Evolutionary conservation across 2,888 invertebrate genomes (phyloP).

Genomic region (Magallana nippona): DNA sequence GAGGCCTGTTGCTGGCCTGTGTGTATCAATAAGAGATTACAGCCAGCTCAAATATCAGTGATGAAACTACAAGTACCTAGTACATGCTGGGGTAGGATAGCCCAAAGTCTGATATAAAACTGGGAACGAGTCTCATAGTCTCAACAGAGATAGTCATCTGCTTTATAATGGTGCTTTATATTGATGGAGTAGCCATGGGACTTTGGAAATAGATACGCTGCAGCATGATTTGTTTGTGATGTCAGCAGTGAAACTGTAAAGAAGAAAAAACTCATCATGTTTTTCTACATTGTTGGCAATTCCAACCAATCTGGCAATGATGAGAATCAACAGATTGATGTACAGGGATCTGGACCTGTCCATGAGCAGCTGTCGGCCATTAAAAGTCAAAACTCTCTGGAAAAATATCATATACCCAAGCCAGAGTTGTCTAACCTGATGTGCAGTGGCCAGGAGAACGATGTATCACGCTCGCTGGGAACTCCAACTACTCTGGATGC

Average conservation of each 20-base stretch:
- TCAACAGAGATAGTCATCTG: not conserved
- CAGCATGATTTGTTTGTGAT: not conserved
- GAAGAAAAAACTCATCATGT: slow-evolving; percentile 35
- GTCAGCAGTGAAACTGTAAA: not conserved
- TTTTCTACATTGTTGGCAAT: slow-evolving; percentile 44
- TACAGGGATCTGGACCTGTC: not conserved
- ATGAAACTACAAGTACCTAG: not conserved
- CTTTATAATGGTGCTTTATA: not conserved
- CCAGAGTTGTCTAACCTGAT: slow-evolving; percentile 27
- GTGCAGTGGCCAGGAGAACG: slow-evolving; percentile 24
- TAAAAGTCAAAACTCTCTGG: slow-evolving; percentile 12
- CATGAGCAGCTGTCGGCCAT: not conserved
- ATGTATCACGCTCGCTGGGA: slow-evolving; percentile 18
- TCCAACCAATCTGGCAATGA: slow-evolving; percentile 12
- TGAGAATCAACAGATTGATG: slow-evolving; percentile 7
- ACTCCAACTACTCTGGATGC: slow-evolving; percentile 1
- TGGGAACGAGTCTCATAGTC: not conserved
- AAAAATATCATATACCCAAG: slow-evolving; percentile 18
- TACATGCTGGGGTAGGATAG: slow-evolving; percentile 9
- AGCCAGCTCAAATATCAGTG: slow-evolving; percentile 22
- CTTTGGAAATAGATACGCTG: not conserved
- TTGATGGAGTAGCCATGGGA: not conserved
- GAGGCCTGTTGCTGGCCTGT: not conserved
- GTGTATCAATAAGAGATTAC: slow-evolving; percentile 27
- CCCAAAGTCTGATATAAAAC: not conserved